Conservation (phyloP, 2,113 vertebrate species). For the Phalacrocorax carbo region DNA sequence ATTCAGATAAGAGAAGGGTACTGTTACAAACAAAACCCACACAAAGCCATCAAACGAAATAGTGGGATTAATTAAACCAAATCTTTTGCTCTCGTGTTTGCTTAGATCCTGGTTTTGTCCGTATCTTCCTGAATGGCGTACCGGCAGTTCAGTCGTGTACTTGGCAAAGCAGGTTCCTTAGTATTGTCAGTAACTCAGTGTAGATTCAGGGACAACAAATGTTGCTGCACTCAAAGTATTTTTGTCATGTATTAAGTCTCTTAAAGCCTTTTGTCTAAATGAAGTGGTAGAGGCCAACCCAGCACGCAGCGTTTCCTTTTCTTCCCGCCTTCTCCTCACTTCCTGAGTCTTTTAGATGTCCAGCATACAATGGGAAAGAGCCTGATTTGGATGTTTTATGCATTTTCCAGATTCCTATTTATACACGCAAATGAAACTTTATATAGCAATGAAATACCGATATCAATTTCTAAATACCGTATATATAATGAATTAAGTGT, state of each 20-base stretch:
- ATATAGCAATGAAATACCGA: neutral
- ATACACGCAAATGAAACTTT: constrained; percentile 34
- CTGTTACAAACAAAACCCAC: neutral
- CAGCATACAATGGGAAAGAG: constrained; percentile 10
- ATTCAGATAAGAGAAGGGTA: constrained; percentile 6
- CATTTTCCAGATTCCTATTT: constrained; percentile 51
- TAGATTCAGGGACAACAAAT: constrained; percentile 55
- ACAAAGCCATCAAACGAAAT: neutral
- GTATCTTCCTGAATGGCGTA: neutral
- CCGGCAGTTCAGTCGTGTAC: neutral
- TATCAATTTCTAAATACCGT: constrained; percentile 44
- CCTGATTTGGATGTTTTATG: constrained; percentile 23
- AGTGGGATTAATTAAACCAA: neutral
- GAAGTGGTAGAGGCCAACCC: neutral
- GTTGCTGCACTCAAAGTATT: constrained; percentile 50
- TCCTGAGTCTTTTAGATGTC: neutral
- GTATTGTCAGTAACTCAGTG: neutral
- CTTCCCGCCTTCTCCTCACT: neutral
- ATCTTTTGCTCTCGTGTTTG: neutral
- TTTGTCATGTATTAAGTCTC: constrained; percentile 16
- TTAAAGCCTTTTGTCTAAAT: constrained; percentile 42
- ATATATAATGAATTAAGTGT: constrained; percentile 14
- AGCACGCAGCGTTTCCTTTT: neutral
- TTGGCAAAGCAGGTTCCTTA: constrained; percentile 53
- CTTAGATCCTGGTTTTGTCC: neutral